A percentile compares a stretch with the other conserved stretches of the same genome.
Evolutionary conservation across 2,888 invertebrate genomes (phyloP).

Genomic region (Agonopterix alstromeriana): DNA sequence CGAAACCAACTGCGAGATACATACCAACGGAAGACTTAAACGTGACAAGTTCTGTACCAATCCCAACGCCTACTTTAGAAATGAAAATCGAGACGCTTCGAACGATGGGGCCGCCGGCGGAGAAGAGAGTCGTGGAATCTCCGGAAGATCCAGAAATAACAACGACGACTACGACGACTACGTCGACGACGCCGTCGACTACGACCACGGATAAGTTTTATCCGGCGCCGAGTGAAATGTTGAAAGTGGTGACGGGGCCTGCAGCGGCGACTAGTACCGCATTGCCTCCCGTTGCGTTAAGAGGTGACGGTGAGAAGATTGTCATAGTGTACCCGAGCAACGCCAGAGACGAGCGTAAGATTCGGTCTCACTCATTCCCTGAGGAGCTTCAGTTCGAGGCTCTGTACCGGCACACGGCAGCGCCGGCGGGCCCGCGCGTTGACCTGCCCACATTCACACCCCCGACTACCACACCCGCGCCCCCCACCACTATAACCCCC

Average conservation of each 20-base stretch:
- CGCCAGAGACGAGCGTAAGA: conserved; percentile 65
- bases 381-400: conserved; percentile 72
- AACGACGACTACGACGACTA: conserved; percentile 39
- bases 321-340: conserved; percentile 73
- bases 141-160: conserved; percentile 62
- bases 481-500: conserved; percentile 17
- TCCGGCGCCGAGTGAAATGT: conserved; percentile 53
- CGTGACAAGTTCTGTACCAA: conserved; percentile 46
- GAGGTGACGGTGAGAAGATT: conserved; percentile 62
- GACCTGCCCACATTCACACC: conserved; percentile 78
- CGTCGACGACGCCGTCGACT: conserved; percentile 31
- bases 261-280: conserved; percentile 55
- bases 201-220: conserved; percentile 42
- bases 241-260: conserved; percentile 54
- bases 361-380: conserved; percentile 66
- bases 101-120: conserved; percentile 61
- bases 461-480: conserved; percentile 35
- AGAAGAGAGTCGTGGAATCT: conserved; percentile 51
- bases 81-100: conserved; percentile 68
- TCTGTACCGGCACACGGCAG: conserved; percentile 59
- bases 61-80: conserved; percentile 67
- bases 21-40: conserved; percentile 76
- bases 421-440: conserved; percentile 58
- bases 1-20: conserved; percentile 76
- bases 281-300: conserved; percentile 58